phyloP scores from a whole-genome alignment of 2,888 invertebrate species.

The Patella pellucida region DNA sequence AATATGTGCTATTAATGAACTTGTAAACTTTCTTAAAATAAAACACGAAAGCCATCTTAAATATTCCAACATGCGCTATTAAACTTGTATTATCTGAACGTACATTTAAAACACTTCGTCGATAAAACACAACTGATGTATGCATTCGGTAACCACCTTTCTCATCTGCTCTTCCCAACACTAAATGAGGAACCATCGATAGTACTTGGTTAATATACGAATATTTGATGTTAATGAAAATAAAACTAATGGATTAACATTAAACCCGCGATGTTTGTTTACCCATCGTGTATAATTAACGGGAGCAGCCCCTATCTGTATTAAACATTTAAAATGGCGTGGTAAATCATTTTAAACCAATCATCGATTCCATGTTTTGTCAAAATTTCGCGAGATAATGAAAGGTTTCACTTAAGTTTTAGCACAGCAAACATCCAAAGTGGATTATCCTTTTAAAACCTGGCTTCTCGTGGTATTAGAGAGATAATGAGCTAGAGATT shows the following conservation, averaged over 20 bases:
- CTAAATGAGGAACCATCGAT: background rate
- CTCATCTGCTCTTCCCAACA: too few relatives aligned
- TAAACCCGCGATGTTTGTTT: too few relatives aligned
- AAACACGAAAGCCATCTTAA: too few relatives aligned
- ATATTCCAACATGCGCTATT: too few relatives aligned
- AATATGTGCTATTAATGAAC: too few relatives aligned
- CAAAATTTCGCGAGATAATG: background rate
- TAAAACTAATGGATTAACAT: background rate
- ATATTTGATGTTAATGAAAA: background rate
- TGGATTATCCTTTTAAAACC: background rate
- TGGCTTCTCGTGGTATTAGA: background rate
- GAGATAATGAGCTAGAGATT: background rate
- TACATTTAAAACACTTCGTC: too few relatives aligned
- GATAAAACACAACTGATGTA: too few relatives aligned
- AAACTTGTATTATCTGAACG: too few relatives aligned
- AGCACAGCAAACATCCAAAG: background rate
- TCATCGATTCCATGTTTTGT: background rate
- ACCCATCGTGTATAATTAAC: too few relatives aligned
- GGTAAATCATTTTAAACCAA: conserved; percentile 1
- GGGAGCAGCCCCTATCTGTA: background rate
- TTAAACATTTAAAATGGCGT: background rate
- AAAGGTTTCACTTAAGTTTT: conserved; percentile 7
- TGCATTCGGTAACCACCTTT: too few relatives aligned
- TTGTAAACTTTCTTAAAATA: too few relatives aligned
- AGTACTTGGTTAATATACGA: background rate